These are phyloP conservation scores for Neoseiulus cucumeris DNA, from an alignment of 1,140 invertebrate genomes.

Conservation along the genomic window DNA sequence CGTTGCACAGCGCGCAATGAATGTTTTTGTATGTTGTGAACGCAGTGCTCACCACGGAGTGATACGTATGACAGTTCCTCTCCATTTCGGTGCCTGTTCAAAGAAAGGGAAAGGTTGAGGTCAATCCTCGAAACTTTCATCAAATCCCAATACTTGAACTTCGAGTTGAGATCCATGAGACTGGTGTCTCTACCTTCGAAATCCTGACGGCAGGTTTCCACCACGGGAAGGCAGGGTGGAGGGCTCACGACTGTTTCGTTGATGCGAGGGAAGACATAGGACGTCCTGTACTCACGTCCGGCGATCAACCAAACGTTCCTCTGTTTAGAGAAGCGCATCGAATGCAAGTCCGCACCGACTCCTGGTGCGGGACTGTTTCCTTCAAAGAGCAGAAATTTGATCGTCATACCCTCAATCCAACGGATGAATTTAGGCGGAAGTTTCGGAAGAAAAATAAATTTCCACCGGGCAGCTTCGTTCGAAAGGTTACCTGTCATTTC, in stretches of 20 bases:
- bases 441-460: too few relatives aligned
- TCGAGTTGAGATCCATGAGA: too few relatives aligned
- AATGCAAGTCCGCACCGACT: background rate
- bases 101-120: background rate
- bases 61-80: slow-evolving; percentile 4
- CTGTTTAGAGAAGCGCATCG: background rate
- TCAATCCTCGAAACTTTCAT: too few relatives aligned
- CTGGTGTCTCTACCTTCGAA: background rate
- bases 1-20: slow-evolving; percentile 38
- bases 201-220: background rate
- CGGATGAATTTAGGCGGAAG: too few relatives aligned
- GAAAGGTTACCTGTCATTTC: too few relatives aligned
- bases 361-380: too few relatives aligned
- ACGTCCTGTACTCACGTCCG: background rate
- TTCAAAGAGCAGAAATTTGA: too few relatives aligned
- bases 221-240: background rate
- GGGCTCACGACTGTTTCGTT: background rate
- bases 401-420: too few relatives aligned
- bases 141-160: too few relatives aligned
- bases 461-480: too few relatives aligned
- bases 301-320: background rate
- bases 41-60: slow-evolving; percentile 12
- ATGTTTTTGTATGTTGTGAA: slow-evolving; percentile 30
- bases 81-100: slow-evolving; percentile 11
- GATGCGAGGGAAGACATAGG: background rate